Percentiles rank a stretch among this genome's conserved stretches.
These are phyloP conservation scores for Marronus borbonicus DNA, from an alignment of 2,888 invertebrate species.

Conservation along the genomic window DNA sequence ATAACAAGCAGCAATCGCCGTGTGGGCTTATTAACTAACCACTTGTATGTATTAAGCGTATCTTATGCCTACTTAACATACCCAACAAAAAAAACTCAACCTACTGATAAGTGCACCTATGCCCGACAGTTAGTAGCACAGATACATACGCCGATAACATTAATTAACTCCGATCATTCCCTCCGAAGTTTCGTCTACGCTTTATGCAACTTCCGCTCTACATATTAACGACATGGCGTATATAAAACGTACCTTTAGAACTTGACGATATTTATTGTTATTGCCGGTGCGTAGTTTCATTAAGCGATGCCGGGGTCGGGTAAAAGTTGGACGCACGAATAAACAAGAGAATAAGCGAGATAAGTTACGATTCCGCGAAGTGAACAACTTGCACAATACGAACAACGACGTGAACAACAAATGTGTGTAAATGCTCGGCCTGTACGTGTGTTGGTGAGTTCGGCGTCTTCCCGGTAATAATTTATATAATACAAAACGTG, in stretches of 20 bases:
- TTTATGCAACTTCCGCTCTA: slow-evolving; percentile 37
- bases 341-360: slow-evolving; percentile 25
- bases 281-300: slow-evolving; percentile 36
- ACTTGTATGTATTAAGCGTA: background rate
- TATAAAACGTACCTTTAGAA: background rate
- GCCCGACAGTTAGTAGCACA: slow-evolving; percentile 3
- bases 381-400: slow-evolving; percentile 32
- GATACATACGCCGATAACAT: slow-evolving; percentile 31
- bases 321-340: slow-evolving; percentile 34
- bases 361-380: slow-evolving; percentile 46
- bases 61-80: background rate
- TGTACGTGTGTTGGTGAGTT: slow-evolving; percentile 17
- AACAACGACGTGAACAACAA: slow-evolving; percentile 4
- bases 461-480: slow-evolving; percentile 45
- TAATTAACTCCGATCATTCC: slow-evolving; percentile 30
- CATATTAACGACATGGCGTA: slow-evolving; percentile 13
- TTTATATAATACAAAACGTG: slow-evolving; percentile 33
- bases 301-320: background rate
- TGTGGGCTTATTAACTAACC: slow-evolving; percentile 10
- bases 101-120: slow-evolving; percentile 19
- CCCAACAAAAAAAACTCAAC: slow-evolving; percentile 4
- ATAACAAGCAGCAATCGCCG: background rate
- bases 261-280: slow-evolving; percentile 23
- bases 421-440: slow-evolving; percentile 15
- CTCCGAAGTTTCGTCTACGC: slow-evolving; percentile 11